phyloP scores from a whole-genome alignment of 2,888 invertebrate species.

The Notodonta ziczac region DNA sequence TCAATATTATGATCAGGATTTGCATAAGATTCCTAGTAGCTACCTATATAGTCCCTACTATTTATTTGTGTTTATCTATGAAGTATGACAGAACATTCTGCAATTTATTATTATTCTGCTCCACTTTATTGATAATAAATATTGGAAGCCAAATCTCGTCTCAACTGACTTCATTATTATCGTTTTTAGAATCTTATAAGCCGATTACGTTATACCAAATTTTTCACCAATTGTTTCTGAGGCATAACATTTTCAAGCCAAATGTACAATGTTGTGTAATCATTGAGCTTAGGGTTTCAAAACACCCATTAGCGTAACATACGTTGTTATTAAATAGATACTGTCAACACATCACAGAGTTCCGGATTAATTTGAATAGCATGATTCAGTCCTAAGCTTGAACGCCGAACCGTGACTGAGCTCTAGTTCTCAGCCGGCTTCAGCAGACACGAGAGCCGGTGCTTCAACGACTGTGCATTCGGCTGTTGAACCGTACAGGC shows the following conservation, averaged over 20 bases:
- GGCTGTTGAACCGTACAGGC: conserved; percentile 70
- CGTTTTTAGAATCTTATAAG: conserved; percentile 9
- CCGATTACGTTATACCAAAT: conserved; percentile 18
- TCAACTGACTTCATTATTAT: background rate
- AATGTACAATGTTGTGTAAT: conserved; percentile 6
- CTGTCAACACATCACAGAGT: background rate
- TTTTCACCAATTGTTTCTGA: conserved; percentile 24
- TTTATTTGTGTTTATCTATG: too few relatives aligned
- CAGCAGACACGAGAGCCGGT: conserved; percentile 19
- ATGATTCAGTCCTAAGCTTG: background rate
- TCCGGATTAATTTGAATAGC: background rate
- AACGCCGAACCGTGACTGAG: background rate
- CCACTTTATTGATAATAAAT: background rate
- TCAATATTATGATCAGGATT: too few relatives aligned
- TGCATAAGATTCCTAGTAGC: too few relatives aligned
- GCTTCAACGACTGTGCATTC: conserved; percentile 46
- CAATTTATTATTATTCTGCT: too few relatives aligned
- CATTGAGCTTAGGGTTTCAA: conserved; percentile 2
- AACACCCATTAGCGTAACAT: background rate
- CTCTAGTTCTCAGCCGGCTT: conserved; percentile 12
- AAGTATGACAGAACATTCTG: too few relatives aligned
- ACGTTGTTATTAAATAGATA: background rate
- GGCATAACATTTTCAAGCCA: conserved; percentile 1
- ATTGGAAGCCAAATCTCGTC: background rate
- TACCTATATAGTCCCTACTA: too few relatives aligned